Percentiles rank a stretch among this genome's conserved stretches.
Evolutionary conservation across 2,797 vertebrate species (phyloP).

Genomic region (Sternarchorhynchus goeldii): DNA sequence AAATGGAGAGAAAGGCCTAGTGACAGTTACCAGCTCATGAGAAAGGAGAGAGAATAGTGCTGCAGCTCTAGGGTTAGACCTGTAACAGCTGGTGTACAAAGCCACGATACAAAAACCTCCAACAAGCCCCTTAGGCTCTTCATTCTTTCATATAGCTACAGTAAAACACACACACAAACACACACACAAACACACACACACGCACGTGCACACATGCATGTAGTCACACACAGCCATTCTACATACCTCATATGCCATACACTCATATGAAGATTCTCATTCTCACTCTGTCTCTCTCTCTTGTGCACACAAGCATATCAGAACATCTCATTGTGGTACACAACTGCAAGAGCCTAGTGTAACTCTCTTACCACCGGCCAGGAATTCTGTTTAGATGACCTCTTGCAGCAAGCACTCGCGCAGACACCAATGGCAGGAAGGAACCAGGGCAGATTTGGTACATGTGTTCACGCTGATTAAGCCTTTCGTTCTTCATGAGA

Average conservation of each 20-base stretch:
- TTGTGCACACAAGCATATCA: background rate
- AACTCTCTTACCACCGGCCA: background rate
- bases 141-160: conserved; percentile 42
- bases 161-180: conserved; percentile 26
- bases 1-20: background rate
- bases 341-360: background rate
- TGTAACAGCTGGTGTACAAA: conserved; percentile 59
- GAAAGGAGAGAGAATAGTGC: conserved; percentile 46
- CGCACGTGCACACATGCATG: conserved; percentile 18
- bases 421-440: conserved; percentile 27
- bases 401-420: background rate
- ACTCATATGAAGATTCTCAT: background rate
- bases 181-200: conserved; percentile 19
- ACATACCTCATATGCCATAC: no score
- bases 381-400: background rate
- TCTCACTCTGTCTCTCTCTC: background rate
- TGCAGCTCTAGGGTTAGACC: conserved; percentile 53
- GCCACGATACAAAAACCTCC: conserved; percentile 52
- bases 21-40: conserved; percentile 25
- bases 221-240: background rate
- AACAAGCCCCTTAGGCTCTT: conserved; percentile 53
- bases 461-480: conserved; percentile 46
- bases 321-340: background rate
- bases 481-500: conserved; percentile 21
- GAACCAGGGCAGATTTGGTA: conserved; percentile 39